Evolutionary conservation across 2,888 invertebrate genomes (phyloP).

Genomic region (Agrochola circellaris): DNA sequence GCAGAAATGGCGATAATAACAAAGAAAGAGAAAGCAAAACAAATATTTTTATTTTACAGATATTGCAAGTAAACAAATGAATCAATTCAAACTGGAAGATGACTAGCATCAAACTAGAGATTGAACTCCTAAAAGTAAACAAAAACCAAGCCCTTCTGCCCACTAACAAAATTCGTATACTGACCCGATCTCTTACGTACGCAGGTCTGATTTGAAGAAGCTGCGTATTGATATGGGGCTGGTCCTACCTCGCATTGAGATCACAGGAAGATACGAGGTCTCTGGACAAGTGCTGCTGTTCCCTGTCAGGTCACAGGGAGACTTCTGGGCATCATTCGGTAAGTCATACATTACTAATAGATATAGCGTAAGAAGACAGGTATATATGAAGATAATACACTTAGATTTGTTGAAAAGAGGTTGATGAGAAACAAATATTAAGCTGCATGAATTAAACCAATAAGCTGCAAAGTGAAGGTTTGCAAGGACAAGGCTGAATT

Average conservation of each 20-base stretch:
- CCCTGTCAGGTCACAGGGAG: constrained; percentile 94
- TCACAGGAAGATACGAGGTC: constrained; percentile 94
- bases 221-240: constrained; percentile 92
- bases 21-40: neutral
- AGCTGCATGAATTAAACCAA: neutral
- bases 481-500: neutral
- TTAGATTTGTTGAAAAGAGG: neutral
- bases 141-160: neutral
- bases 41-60: neutral
- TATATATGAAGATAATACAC: neutral
- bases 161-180: neutral
- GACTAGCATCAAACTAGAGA: neutral
- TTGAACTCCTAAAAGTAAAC: neutral
- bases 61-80: neutral
- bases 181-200: constrained; percentile 49
- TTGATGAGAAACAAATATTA: neutral
- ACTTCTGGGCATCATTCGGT: constrained; percentile 96
- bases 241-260: constrained; percentile 93
- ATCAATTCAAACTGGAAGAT: neutral
- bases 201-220: constrained; percentile 91
- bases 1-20: neutral
- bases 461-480: constrained; percentile 9
- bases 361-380: neutral
- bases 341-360: constrained; percentile 76
- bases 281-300: constrained; percentile 94